Percentiles rank a stretch among this genome's conserved stretches.
phyloP scores from a whole-genome alignment of 2,797 vertebrate genomes.

The Chrosomus eos region DNA sequence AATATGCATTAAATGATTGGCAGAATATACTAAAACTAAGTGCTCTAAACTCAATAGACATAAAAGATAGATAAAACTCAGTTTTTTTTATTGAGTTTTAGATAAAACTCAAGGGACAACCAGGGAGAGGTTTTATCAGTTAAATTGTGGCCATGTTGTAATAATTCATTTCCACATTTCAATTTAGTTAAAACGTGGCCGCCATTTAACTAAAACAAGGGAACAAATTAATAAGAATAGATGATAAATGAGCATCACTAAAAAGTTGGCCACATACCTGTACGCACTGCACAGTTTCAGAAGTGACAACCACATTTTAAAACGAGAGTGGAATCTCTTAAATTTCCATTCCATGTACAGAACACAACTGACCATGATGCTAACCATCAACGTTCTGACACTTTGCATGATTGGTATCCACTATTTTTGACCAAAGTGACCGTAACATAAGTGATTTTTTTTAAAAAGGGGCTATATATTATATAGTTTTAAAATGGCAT shows the following conservation, averaged over 20 bases:
- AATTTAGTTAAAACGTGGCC: not conserved
- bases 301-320: not conserved
- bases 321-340: no score
- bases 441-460: no score
- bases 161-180: not conserved
- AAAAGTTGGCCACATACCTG: no score
- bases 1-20: constrained; percentile 45
- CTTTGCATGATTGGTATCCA: no score
- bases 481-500: not conserved
- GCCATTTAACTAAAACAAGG: not conserved
- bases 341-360: no score
- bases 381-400: no score
- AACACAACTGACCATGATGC: no score
- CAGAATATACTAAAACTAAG: not conserved
- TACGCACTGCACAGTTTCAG: not conserved
- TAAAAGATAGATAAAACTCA: not conserved
- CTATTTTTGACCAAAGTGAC: no score
- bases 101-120: not conserved
- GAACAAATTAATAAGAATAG: not conserved
- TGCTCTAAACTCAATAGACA: not conserved
- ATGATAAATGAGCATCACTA: not conserved
- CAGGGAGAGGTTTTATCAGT: not conserved
- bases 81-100: no score
- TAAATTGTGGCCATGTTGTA: not conserved
- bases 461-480: not conserved